phyloP scores from a whole-genome alignment of 2,888 invertebrate genomes.

The Neoascia interrupta region DNA sequence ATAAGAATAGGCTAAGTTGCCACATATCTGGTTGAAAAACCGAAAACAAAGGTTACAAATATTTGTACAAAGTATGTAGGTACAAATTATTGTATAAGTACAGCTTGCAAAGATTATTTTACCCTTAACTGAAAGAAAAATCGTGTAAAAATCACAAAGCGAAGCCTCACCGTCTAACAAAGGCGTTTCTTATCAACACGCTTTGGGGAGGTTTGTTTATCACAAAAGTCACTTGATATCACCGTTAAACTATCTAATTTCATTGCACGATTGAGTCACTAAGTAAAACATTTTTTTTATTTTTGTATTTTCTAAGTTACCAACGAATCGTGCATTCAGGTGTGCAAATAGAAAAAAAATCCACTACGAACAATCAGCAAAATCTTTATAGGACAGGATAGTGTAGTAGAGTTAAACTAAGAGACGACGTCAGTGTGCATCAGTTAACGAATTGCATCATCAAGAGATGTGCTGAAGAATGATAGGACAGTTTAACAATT shows the following conservation, averaged over 20 bases:
- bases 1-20: too few relatives aligned
- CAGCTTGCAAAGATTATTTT: too few relatives aligned
- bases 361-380: conserved; percentile 16
- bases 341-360: conserved; percentile 45
- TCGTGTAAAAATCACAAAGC: too few relatives aligned
- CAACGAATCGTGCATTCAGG: conserved; percentile 28
- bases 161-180: conserved; percentile 25
- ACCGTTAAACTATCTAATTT: conserved; percentile 50
- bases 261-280: conserved; percentile 60
- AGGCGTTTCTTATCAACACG: conserved; percentile 44
- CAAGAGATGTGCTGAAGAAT: conserved; percentile 45
- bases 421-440: conserved; percentile 6
- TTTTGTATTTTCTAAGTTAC: background rate
- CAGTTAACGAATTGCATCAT: conserved; percentile 35
- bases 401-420: conserved; percentile 37
- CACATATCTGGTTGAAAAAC: too few relatives aligned
- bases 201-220: conserved; percentile 39
- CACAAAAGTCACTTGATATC: conserved; percentile 64
- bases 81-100: too few relatives aligned
- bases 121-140: too few relatives aligned
- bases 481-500: conserved; percentile 59
- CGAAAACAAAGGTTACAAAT: too few relatives aligned
- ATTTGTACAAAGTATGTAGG: too few relatives aligned
- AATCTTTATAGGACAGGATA: too few relatives aligned
- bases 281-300: background rate